These are phyloP conservation scores for Turdus rufiventris DNA, from an alignment of 2,113 vertebrate genomes.

Conservation along the genomic window DNA sequence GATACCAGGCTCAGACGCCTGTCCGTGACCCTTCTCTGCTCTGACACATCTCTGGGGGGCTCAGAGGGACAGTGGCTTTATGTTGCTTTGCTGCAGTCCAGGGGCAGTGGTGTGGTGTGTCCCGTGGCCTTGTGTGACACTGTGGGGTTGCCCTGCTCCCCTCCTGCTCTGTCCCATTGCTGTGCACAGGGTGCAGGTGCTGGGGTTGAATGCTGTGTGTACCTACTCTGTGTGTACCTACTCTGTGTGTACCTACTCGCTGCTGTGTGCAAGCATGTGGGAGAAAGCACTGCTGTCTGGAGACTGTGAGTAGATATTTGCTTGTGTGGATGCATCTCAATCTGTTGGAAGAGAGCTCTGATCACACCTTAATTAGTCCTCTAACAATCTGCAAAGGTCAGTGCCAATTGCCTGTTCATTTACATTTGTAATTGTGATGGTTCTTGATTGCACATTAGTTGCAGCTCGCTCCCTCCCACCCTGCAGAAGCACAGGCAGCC, in stretches of 20 bases:
- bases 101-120: not conserved
- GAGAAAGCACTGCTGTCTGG: not conserved
- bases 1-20: not conserved
- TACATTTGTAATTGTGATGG: constrained; percentile 78
- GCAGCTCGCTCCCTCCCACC: constrained; percentile 60
- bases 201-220: rapidly evolving
- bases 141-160: rapidly evolving
- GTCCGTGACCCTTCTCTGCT: not conserved
- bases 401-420: constrained; percentile 77
- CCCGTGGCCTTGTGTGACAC: rapidly evolving
- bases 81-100: not conserved
- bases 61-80: not conserved
- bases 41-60: not conserved
- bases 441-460: constrained; percentile 77
- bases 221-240: rapidly evolving
- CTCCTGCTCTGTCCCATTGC: rapidly evolving
- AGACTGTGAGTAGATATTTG: not conserved
- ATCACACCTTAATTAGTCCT: constrained; percentile 79
- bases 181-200: not conserved
- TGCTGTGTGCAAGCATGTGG: not conserved
- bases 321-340: constrained; percentile 54
- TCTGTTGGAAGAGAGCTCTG: constrained; percentile 69
- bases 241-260: not conserved
- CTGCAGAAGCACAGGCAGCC: not conserved
- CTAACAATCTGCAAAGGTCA: constrained; percentile 79